Conservation (phyloP, 2,888 invertebrate genomes). For the Lasioglossum malachurum region DNA sequence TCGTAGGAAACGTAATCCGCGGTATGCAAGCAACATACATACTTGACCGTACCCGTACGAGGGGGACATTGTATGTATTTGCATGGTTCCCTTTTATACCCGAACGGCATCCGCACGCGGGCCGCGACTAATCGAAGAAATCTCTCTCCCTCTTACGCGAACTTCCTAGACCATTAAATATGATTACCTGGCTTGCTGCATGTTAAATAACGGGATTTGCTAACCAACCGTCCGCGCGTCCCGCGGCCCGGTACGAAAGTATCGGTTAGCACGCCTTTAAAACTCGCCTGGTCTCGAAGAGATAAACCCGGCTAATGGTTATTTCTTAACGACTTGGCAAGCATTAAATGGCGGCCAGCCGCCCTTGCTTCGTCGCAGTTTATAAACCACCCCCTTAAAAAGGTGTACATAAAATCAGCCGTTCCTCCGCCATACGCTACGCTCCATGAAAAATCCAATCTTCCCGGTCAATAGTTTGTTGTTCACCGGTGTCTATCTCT, state of each 20-base stretch:
- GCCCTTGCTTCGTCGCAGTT: not conserved
- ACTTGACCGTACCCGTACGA: not conserved
- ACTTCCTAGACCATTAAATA: slow-evolving; percentile 77
- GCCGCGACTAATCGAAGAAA: slow-evolving; percentile 68
- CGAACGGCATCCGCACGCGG: slow-evolving; percentile 26
- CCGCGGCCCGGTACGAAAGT: slow-evolving; percentile 29
- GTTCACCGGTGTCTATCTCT: not conserved
- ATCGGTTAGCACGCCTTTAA: slow-evolving; percentile 54
- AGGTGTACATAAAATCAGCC: not conserved
- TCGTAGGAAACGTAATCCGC: slow-evolving; percentile 40
- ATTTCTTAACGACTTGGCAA: slow-evolving; percentile 40
- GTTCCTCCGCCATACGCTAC: not conserved
- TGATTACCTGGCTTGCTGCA: slow-evolving; percentile 69
- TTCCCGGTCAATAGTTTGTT: not conserved
- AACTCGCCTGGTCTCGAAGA: slow-evolving; percentile 37
- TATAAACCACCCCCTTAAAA: slow-evolving; percentile 24
- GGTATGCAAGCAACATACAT: slow-evolving; percentile 22
- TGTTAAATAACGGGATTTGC: slow-evolving; percentile 71
- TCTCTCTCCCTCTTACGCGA: slow-evolving; percentile 58
- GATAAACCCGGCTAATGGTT: slow-evolving; percentile 56
- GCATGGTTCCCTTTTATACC: slow-evolving; percentile 45
- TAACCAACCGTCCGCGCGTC: slow-evolving; percentile 47
- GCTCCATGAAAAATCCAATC: not conserved
- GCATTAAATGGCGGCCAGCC: slow-evolving; percentile 8
- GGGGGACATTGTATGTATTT: slow-evolving; percentile 30